Conservation (phyloP, 2,888 invertebrate species). For the Ormia ochracea region DNA sequence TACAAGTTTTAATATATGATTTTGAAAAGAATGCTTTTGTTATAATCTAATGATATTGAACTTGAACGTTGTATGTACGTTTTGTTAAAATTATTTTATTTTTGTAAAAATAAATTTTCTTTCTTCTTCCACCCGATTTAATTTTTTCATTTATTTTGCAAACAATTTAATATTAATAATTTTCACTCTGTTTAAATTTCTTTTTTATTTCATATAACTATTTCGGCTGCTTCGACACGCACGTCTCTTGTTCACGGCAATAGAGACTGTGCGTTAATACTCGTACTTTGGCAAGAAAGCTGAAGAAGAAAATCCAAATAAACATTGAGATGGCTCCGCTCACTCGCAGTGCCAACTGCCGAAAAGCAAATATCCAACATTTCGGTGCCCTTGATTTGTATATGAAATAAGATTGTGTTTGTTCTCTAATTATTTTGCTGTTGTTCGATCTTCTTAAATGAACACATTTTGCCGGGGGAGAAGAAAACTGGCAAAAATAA, state of each 20-base stretch:
- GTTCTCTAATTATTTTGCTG: not conserved
- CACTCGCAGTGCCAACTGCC: slow-evolving; percentile 44
- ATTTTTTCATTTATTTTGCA: not conserved
- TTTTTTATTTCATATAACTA: not conserved
- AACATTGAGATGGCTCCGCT: slow-evolving; percentile 35
- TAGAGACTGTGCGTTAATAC: slow-evolving; percentile 39
- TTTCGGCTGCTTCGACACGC: slow-evolving; percentile 44
- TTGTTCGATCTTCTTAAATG: slow-evolving; percentile 17
- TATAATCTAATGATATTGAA: slow-evolving; percentile 47
- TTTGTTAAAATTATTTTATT: slow-evolving; percentile 36
- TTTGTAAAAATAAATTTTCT: slow-evolving; percentile 33
- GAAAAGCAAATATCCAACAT: slow-evolving; percentile 61
- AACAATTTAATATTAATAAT: slow-evolving; percentile 11
- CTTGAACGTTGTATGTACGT: slow-evolving; percentile 54
- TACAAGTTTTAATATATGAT: not conserved
- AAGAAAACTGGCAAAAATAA: not conserved
- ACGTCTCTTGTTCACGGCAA: slow-evolving; percentile 50
- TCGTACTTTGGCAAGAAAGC: slow-evolving; percentile 40
- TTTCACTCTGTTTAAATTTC: not conserved
- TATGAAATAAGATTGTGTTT: slow-evolving; percentile 25
- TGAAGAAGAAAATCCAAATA: slow-evolving; percentile 22
- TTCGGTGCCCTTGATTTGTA: slow-evolving; percentile 64
- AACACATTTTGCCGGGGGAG: not conserved
- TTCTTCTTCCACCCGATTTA: slow-evolving; percentile 41
- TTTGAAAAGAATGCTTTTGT: slow-evolving; percentile 32